Percentiles rank a stretch among this genome's conserved stretches.
These are phyloP conservation scores for Ceratitis capitata DNA, from an alignment of 1,140 invertebrate genomes.

Conservation along the genomic window DNA sequence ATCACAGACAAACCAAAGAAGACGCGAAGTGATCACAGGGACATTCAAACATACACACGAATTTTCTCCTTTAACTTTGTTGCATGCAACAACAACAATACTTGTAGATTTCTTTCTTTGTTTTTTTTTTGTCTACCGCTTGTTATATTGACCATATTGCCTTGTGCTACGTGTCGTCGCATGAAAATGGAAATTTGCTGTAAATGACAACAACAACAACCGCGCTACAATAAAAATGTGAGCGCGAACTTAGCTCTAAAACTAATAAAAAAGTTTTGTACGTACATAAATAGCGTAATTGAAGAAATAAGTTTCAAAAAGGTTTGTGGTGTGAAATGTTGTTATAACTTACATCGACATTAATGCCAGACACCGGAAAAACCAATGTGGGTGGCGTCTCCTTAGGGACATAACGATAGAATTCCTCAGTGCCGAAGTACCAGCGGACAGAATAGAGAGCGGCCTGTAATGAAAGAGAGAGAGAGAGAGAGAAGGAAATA, in stretches of 20 bases:
- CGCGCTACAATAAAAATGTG: background rate
- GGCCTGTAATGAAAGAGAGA: constrained; percentile 62
- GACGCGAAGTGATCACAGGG: background rate
- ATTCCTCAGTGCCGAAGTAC: constrained; percentile 82
- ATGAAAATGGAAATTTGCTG: constrained; percentile 11
- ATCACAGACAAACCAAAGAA: background rate
- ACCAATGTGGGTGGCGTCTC: constrained; percentile 76
- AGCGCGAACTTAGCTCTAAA: background rate
- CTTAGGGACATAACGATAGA: constrained; percentile 78
- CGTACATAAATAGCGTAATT: too few species aligned
- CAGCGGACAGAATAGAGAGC: constrained; percentile 84
- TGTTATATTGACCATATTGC: background rate
- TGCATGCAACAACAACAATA: background rate
- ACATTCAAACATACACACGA: background rate
- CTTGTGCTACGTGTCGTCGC: background rate
- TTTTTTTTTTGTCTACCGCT: background rate
- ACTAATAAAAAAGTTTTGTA: constrained; percentile 16
- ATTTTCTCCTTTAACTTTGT: too few species aligned
- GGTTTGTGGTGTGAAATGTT: too few species aligned
- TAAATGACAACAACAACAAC: background rate
- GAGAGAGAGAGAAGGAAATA: constrained; percentile 25
- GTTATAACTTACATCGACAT: constrained; percentile 76
- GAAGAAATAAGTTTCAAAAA: too few species aligned
- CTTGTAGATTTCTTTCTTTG: background rate
- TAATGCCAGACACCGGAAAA: constrained; percentile 75